phyloP scores from a whole-genome alignment of 2,113 vertebrate genomes.

The Podarcis muralis region DNA sequence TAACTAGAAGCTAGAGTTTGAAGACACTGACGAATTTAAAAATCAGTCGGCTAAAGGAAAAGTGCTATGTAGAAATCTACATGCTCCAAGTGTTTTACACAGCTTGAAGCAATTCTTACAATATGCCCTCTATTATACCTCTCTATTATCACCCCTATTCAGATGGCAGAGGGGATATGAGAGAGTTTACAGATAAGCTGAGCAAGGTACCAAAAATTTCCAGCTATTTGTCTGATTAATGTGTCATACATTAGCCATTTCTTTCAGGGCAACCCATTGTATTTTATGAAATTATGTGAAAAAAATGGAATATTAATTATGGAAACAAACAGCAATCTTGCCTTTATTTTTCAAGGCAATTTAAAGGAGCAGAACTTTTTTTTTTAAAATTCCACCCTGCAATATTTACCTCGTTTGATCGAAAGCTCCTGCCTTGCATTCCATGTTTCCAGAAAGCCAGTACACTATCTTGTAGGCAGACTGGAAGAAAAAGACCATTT shows the following conservation, averaged over 20 bases:
- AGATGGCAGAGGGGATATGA: not conserved
- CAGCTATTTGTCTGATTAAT: not conserved
- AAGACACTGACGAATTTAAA: not conserved
- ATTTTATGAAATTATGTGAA: not conserved
- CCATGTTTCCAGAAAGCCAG: slow-evolving; percentile 98
- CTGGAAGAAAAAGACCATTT: slow-evolving; percentile 73
- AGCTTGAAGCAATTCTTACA: not conserved
- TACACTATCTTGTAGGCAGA: slow-evolving; percentile 97
- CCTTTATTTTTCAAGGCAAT: not conserved
- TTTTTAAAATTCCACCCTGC: slow-evolving; percentile 1
- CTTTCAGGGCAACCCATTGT: not conserved
- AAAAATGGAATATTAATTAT: not conserved
- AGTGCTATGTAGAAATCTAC: not conserved
- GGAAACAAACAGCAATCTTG: not conserved
- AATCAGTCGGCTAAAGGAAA: not conserved
- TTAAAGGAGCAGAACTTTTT: not conserved
- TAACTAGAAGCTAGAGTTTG: not conserved
- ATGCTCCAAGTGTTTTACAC: not conserved
- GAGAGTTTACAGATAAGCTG: not conserved
- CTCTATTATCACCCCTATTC: not conserved
- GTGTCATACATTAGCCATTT: not conserved
- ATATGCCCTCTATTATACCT: not conserved
- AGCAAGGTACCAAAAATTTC: not conserved
- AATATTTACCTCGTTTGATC: slow-evolving; percentile 91
- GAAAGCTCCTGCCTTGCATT: slow-evolving; percentile 97